Evolutionary conservation across 2,888 invertebrate genomes (phyloP).

Genomic region (Alviniconcha strummeri): DNA sequence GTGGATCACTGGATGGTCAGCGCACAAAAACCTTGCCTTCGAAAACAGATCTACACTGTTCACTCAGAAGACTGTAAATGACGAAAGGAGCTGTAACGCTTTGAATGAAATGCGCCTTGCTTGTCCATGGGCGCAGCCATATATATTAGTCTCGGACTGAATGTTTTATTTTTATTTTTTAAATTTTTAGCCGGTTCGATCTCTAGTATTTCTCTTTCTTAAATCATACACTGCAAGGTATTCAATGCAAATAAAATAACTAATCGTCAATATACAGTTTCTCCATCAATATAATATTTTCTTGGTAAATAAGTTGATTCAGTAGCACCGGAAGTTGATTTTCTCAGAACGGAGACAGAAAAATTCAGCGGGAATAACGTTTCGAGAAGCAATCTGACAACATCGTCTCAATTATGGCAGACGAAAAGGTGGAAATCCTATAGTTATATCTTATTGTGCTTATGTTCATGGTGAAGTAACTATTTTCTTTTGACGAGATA

Average conservation of each 20-base stretch:
- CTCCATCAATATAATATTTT: background rate
- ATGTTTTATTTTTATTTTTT: background rate
- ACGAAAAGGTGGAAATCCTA: constrained; percentile 43
- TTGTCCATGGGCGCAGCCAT: constrained; percentile 27
- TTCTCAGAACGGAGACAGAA: background rate
- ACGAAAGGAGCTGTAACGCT: background rate
- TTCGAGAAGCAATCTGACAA: constrained; percentile 22
- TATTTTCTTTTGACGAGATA: too few relatives aligned
- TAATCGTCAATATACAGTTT: too few relatives aligned
- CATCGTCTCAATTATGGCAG: constrained; percentile 43
- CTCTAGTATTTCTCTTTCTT: too few relatives aligned
- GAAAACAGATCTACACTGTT: too few relatives aligned
- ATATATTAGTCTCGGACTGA: constrained; percentile 10
- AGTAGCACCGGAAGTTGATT: constrained; percentile 29
- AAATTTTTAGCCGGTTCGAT: too few relatives aligned
- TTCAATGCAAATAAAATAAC: too few relatives aligned
- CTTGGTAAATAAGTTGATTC: background rate
- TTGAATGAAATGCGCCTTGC: constrained; percentile 7
- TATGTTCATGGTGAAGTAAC: too few relatives aligned
- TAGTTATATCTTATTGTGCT: too few relatives aligned
- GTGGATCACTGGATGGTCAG: too few relatives aligned
- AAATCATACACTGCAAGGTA: too few relatives aligned
- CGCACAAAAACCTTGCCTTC: too few relatives aligned
- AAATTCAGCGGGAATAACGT: constrained; percentile 26
- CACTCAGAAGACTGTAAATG: too few relatives aligned